Evolutionary conservation across 1,140 invertebrate species (phyloP).

Genomic region (Psix sp.): DNA sequence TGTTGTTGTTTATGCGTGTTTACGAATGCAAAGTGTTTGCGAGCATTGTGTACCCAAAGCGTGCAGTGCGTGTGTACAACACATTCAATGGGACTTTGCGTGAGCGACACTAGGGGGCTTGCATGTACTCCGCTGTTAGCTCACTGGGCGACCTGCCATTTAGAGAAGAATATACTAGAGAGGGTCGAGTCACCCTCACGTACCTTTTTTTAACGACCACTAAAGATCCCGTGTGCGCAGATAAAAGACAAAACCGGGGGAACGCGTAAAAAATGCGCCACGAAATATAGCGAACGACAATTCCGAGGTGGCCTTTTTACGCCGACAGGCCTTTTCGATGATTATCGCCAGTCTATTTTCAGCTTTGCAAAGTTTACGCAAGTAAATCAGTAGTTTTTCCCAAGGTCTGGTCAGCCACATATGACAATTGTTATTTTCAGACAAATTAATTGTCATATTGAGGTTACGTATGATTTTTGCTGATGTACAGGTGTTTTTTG

Average conservation of each 20-base stretch:
- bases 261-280: conserved; percentile 12
- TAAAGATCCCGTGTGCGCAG: conserved; percentile 38
- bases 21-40: conserved; percentile 77
- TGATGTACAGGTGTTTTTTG: too few relatives aligned
- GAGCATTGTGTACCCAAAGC: conserved; percentile 71
- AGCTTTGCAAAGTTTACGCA: too few relatives aligned
- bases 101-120: conserved; percentile 67
- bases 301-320: too few relatives aligned
- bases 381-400: too few relatives aligned
- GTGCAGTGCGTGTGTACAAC: conserved; percentile 67
- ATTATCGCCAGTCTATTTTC: too few relatives aligned
- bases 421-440: too few relatives aligned
- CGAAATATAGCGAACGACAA: conserved; percentile 16
- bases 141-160: conserved; percentile 75
- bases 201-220: conserved; percentile 48
- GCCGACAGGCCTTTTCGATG: too few relatives aligned
- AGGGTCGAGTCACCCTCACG: conserved; percentile 54
- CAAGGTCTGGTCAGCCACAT: too few relatives aligned
- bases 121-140: conserved; percentile 69
- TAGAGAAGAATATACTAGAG: conserved; percentile 64
- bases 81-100: conserved; percentile 69
- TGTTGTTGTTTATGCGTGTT: conserved; percentile 75
- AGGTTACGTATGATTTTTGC: too few relatives aligned
- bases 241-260: conserved; percentile 37
- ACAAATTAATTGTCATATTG: too few relatives aligned